Conservation (phyloP, 2,113 vertebrate genomes). For the Colinus virginianus region DNA sequence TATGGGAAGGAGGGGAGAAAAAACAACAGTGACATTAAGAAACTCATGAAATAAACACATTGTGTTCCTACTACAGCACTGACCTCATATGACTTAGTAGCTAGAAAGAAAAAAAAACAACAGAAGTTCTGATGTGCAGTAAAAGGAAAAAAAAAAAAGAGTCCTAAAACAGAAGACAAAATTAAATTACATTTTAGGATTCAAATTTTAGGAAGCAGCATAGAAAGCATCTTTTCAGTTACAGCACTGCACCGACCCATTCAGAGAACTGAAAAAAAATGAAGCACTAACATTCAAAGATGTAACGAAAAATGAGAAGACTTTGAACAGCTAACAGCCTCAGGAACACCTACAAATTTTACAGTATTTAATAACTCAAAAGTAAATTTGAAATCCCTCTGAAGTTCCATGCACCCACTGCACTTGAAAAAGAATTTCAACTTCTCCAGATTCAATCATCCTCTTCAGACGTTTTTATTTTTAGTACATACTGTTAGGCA, state of each 20-base stretch:
- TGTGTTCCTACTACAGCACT: neutral
- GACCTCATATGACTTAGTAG: neutral
- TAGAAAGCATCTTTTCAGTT: neutral
- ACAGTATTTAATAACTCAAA: neutral
- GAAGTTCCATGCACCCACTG: neutral
- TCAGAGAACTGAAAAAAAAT: neutral
- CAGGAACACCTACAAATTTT: neutral
- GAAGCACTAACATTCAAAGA: no score
- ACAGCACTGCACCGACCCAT: neutral
- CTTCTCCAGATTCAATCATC: neutral
- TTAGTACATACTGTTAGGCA: neutral
- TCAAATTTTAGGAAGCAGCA: neutral
- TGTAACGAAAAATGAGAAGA: neutral
- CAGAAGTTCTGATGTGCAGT: neutral
- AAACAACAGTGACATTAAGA: neutral
- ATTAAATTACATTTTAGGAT: neutral
- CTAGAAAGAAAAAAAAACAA: neutral
- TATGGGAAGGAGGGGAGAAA: constrained; percentile 44
- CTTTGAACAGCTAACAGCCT: neutral
- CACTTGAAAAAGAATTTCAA: neutral
- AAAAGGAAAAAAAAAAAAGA: neutral
- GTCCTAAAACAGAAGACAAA: neutral
- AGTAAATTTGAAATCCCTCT: neutral
- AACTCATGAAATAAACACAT: neutral
- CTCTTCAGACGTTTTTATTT: neutral